Percentiles rank a stretch among this genome's conserved stretches.
phyloP scores from a whole-genome alignment of 2,888 invertebrate species.

The Caenorhabditis panamensis region DNA sequence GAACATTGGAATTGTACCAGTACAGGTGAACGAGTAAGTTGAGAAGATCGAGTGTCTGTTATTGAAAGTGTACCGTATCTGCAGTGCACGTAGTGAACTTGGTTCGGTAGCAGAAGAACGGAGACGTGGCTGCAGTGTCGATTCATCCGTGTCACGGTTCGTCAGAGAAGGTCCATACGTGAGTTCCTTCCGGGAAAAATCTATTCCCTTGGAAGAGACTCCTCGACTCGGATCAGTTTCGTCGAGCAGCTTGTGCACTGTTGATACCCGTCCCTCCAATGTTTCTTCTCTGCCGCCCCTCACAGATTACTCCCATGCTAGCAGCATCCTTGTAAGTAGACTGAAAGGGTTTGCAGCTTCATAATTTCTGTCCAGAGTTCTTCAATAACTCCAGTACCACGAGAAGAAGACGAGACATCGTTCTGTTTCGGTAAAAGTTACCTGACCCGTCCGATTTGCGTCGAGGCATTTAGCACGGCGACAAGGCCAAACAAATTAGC shows the following conservation, averaged over 20 bases:
- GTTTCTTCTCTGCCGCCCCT: slow-evolving; percentile 65
- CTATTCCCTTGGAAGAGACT: slow-evolving; percentile 58
- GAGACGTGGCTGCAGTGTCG: slow-evolving; percentile 67
- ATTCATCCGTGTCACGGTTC: slow-evolving; percentile 63
- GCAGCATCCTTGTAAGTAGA: slow-evolving; percentile 50
- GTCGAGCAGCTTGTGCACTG: slow-evolving; percentile 55
- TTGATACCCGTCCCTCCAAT: slow-evolving; percentile 64
- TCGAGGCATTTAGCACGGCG: slow-evolving; percentile 66
- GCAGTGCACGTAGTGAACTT: slow-evolving; percentile 54
- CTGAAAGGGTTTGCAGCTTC: background rate
- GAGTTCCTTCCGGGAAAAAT: slow-evolving; percentile 73
- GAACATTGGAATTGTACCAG: slow-evolving; percentile 53
- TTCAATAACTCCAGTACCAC: slow-evolving; percentile 62
- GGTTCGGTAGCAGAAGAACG: slow-evolving; percentile 46
- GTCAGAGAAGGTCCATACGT: slow-evolving; percentile 71
- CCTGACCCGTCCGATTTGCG: slow-evolving; percentile 73
- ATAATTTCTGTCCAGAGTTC: slow-evolving; percentile 32
- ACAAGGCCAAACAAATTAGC: slow-evolving; percentile 60
- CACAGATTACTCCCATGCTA: slow-evolving; percentile 50
- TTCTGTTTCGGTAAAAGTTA: slow-evolving; percentile 65
- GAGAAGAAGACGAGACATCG: slow-evolving; percentile 40
- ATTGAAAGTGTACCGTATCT: slow-evolving; percentile 22
- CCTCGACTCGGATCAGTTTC: slow-evolving; percentile 51
- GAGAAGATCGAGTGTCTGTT: no score
- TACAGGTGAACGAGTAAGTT: slow-evolving; percentile 54